Base-by-base conservation (phyloP, 2,888 invertebrate species). In the Rhabditophanes sp. region DNA sequence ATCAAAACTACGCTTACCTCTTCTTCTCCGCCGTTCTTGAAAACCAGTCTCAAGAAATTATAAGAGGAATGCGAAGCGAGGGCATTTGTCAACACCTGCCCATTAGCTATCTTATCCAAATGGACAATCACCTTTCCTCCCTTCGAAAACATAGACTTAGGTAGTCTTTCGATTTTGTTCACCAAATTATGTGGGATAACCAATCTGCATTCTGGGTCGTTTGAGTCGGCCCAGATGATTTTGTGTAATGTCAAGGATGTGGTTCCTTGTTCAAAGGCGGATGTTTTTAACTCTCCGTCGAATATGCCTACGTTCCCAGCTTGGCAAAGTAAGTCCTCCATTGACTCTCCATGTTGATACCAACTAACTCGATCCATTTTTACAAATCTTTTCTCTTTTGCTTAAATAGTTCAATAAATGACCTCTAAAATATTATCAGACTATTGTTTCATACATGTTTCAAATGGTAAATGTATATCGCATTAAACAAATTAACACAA, bases 201-300 rank as follows among this genome's bases (percentile, higher is more conserved):
- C n/a, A 60, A 39, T 3, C 57, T 48, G 28, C 55, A 53, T 34
- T 50, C 57, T 9, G 58, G 58, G 38, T 63, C 56, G 8, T 46
- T 44, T 1, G 58, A 58, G 30, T 62, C 62, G 1, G 63, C 62
- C 62, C 62, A 62, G n/a, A 62, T 62, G 19, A 62, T 43, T 16
- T 62, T 46, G 28, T 56, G 54, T 12, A 56, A 44, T 8, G 62
- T 63, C 35, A 62, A 33, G 4, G 62, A 63, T 4, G 47, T 55
- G 1, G 62, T 57, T 16, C 62, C 62, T 32, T 53, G 53, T 26
- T 62, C 62, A 41, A 63, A 62, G 14, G 55, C 41, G 9, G 54
- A 51, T 35, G 53, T 56, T 42, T 63, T 63, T 19, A 52, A 40
- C 35, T 62, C 62, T 9, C 62, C 62, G 29, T 62, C 62, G 31